phyloP scores from a whole-genome alignment of 2,113 vertebrate species.

The Oryctolagus cuniculus region mOryCun1.1 NC_091436.1:52844001-52844500 shows the following conservation, averaged over 20 bases:
- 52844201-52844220: too few relatives aligned
- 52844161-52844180: slow-evolving; percentile 29
- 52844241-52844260: too few relatives aligned
- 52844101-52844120: neutral
- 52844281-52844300: too few relatives aligned
- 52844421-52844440: neutral
- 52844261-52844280: too few relatives aligned
- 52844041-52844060: neutral
- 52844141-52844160: slow-evolving; percentile 23
- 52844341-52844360: too few relatives aligned
- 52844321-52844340: too few relatives aligned
- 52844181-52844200: neutral
- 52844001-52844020: slow-evolving; percentile 2
- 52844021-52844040: too few relatives aligned
- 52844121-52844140: neutral
- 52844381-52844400: too few relatives aligned
- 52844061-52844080: neutral
- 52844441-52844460: neutral
- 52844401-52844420: too few relatives aligned
- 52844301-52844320: too few relatives aligned
- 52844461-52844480: slow-evolving; percentile 1
- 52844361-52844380: too few relatives aligned
- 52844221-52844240: too few relatives aligned
- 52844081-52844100: neutral
- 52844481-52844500: neutral